phyloP scores from a whole-genome alignment of 2,888 invertebrate species.

The Mimachlamys varia region DNA sequence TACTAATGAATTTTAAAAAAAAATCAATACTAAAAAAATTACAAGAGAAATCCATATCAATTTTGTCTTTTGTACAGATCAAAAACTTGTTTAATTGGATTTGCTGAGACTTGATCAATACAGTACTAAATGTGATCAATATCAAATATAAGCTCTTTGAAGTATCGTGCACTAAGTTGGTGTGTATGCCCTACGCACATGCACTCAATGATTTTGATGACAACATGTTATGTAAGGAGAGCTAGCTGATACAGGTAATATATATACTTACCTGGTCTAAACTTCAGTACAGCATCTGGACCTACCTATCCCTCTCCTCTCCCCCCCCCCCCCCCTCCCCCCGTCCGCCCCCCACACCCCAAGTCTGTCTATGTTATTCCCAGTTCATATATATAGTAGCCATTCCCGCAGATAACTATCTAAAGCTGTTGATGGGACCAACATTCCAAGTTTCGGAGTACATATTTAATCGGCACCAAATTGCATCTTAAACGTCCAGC shows the following conservation, averaged over 20 bases:
- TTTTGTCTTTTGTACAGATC: not conserved
- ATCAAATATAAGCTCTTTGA: not conserved
- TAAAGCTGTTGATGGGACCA: not conserved
- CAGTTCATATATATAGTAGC: no score
- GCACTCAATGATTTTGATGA: not conserved
- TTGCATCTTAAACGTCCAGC: not conserved
- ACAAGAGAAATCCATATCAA: not conserved
- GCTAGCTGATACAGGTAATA: not conserved
- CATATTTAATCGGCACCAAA: not conserved
- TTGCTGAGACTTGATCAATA: not conserved
- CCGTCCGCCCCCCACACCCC: no score
- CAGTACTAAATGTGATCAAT: not conserved
- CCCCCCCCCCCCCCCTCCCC: not conserved
- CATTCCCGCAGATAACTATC: no score
- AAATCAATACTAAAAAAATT: not conserved
- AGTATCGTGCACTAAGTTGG: not conserved
- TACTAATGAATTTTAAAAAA: not conserved
- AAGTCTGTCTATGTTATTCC: no score
- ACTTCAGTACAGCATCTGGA: not conserved
- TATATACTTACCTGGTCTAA: not conserved
- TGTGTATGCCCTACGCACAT: not conserved
- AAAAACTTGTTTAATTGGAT: conserved; percentile 14
- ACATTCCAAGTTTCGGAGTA: not conserved
- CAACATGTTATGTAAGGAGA: not conserved
- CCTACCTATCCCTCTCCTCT: not conserved